Conservation (phyloP, 2,113 vertebrate species). For the Oreochromis tanganicae region DNA sequence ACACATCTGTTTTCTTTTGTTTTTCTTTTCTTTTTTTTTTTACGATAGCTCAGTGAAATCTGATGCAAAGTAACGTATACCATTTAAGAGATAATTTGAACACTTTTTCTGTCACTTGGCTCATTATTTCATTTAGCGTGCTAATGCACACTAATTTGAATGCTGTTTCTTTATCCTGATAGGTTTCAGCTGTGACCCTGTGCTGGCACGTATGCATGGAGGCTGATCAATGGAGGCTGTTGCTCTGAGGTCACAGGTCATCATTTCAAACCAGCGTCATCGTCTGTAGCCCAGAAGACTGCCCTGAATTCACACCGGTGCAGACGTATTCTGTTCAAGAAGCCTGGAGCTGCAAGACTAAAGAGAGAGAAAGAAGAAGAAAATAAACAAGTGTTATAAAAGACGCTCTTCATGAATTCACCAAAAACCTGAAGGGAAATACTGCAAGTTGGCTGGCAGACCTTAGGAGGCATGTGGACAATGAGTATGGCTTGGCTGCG, state of each 20-base stretch:
- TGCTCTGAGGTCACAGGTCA: conserved; percentile 35
- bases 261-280: conserved; percentile 15
- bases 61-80: neutral
- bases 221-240: conserved; percentile 22
- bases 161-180: neutral
- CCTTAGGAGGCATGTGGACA: conserved; percentile 46
- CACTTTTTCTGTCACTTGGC: neutral
- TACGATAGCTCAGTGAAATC: neutral
- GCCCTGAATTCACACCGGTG: neutral
- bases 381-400: conserved; percentile 13
- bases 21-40: neutral
- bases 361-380: neutral
- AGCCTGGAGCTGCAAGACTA: neutral
- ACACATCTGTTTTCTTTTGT: too few relatives aligned
- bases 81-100: neutral
- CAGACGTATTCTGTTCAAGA: conserved; percentile 10
- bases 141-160: neutral
- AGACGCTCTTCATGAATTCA: conserved; percentile 58
- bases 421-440: conserved; percentile 55
- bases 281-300: neutral
- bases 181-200: conserved; percentile 32
- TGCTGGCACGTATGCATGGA: conserved; percentile 12
- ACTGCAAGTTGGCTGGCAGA: conserved; percentile 27
- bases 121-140: neutral
- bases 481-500: conserved; percentile 47